Conservation (phyloP, 2,797 vertebrate genomes). For the Sebastes variabilis region DNA sequence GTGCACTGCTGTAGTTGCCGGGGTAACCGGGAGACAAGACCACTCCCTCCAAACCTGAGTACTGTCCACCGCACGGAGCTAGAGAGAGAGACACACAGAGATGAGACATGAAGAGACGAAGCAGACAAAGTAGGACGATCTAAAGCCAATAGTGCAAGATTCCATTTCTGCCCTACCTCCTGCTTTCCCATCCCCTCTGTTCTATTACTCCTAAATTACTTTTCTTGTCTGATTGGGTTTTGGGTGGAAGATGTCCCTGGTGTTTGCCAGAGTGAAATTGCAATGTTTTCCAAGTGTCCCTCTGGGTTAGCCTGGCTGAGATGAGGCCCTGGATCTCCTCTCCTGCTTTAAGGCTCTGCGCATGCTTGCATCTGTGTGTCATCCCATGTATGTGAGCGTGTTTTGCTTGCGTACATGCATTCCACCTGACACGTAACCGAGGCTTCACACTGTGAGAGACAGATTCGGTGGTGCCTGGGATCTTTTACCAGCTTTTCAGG, state of each 20-base stretch:
- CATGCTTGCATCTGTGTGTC: background rate
- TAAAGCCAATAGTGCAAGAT: slow-evolving; percentile 50
- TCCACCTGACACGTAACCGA: slow-evolving; percentile 31
- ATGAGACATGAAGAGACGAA: slow-evolving; percentile 38
- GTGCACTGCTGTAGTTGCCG: slow-evolving; percentile 93
- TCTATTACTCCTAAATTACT: slow-evolving; percentile 81
- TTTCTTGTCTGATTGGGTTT: slow-evolving; percentile 82
- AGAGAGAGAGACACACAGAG: slow-evolving; percentile 52
- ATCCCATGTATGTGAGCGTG: background rate
- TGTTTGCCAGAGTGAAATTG: slow-evolving; percentile 81
- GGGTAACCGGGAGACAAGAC: slow-evolving; percentile 96
- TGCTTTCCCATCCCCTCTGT: slow-evolving; percentile 54
- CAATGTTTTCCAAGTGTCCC: slow-evolving; percentile 82
- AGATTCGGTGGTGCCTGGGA: background rate
- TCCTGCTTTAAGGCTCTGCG: slow-evolving; percentile 7
- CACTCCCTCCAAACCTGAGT: slow-evolving; percentile 91
- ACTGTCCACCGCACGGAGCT: slow-evolving; percentile 97
- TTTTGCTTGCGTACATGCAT: slow-evolving; percentile 10
- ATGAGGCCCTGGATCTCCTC: slow-evolving; percentile 41
- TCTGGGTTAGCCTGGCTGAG: slow-evolving; percentile 68
- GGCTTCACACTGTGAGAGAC: slow-evolving; percentile 8
- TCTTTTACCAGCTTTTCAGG: slow-evolving; percentile 28
- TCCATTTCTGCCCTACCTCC: slow-evolving; percentile 54
- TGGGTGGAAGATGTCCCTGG: slow-evolving; percentile 73
- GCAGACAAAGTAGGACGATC: slow-evolving; percentile 25